Evolutionary conservation across 1,140 invertebrate genomes (phyloP), one percentile per base, ranked within the genome.

Genomic region (Heterodera schachtii): DNA sequence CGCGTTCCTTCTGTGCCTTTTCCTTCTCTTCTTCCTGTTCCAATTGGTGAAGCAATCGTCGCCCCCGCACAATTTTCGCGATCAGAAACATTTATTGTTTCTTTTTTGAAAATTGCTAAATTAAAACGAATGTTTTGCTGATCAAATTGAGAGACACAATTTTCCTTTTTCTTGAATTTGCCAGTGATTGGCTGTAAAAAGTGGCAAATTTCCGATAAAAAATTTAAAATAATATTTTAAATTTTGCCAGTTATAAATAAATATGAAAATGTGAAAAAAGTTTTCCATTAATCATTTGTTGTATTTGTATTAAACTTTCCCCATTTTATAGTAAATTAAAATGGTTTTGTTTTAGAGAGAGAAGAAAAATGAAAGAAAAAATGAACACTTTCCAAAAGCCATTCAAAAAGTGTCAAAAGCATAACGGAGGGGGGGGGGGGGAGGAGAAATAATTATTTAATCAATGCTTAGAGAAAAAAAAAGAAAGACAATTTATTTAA

Each of bases 1-100:
- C 79, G 82, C 83, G 46, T 31, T 83, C 83, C 49, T 73, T 57
- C 69, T 84, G 70, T 6, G 57, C 66, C 60, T 87, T 82, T 66
- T 84, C 86, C 70, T 87, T 85, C 57, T 87, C 84, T 71, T 86
- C 86, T 21, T 79, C 64, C 66, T 86, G 83, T 52, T 85, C 85
- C 73, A 86, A 69, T 81, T 86, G 85, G n/a, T 86, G 85, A 5
- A 86, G 74, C 43, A 86, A 71, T 4, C 85, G 84, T 41, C 85
- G 77, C 46, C 85, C 85, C 19, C 85, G 82, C 8, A 86, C 85
- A 43, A 86, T 86, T 69, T 86, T 86, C 0, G 85, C 80, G 52
- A 86, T 86, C 44, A 86, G 49, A 78, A 86, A 86, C 85, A 86
- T 86, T 19, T 11, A 19, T 64, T 11, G 49, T 8, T 52, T 31